phyloP scores from a whole-genome alignment of 2,888 invertebrate genomes.

The Cosmia trapezina region DNA sequence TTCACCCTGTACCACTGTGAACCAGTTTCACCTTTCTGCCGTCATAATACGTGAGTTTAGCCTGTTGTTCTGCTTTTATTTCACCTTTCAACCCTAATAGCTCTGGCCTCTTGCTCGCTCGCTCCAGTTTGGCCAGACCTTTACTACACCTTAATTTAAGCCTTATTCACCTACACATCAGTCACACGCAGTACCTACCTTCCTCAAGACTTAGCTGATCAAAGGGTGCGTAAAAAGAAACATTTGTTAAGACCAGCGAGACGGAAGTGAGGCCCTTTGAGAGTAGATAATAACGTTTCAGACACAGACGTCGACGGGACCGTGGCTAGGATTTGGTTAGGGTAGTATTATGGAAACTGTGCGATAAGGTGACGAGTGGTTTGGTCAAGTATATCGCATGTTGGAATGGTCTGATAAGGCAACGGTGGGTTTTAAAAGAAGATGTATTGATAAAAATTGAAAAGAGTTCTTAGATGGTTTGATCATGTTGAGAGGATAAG shows the following conservation, averaged over 20 bases:
- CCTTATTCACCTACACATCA: slow-evolving; percentile 47
- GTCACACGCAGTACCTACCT: slow-evolving; percentile 39
- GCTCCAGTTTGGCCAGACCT: background rate
- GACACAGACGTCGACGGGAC: slow-evolving; percentile 75
- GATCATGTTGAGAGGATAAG: no score
- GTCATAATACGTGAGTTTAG: background rate
- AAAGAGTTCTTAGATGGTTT: no score
- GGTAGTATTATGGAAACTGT: slow-evolving; percentile 65
- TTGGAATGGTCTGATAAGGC: no score
- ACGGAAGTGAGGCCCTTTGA: slow-evolving; percentile 86
- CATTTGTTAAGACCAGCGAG: slow-evolving; percentile 81
- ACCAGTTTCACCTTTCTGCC: background rate
- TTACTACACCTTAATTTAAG: slow-evolving; percentile 12
- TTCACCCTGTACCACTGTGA: background rate
- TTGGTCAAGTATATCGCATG: background rate
- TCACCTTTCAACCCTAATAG: background rate
- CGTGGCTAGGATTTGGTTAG: slow-evolving; percentile 71
- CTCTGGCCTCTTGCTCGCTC: background rate
- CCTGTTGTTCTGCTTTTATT: background rate
- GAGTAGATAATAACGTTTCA: slow-evolving; percentile 87
- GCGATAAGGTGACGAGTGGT: slow-evolving; percentile 30
- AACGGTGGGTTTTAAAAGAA: no score
- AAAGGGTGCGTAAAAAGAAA: slow-evolving; percentile 77
- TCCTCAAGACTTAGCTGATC: slow-evolving; percentile 53
- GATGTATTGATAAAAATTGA: no score